phyloP scores from a whole-genome alignment of 2,888 invertebrate genomes.

The Seira sanloemensis region DNA sequence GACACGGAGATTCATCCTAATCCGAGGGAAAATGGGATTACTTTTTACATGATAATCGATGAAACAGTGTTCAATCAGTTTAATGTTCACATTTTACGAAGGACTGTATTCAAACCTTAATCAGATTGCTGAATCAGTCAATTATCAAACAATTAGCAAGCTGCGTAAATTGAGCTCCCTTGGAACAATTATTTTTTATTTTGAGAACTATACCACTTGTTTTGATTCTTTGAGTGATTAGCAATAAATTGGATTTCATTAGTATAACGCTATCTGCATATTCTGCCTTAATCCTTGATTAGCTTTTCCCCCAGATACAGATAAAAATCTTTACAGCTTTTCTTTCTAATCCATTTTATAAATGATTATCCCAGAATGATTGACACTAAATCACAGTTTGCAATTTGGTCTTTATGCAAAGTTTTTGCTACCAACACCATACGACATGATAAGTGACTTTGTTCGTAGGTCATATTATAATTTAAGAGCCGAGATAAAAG shows the following conservation, averaged over 20 bases:
- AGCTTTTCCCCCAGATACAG: not conserved
- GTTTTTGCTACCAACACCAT: not conserved
- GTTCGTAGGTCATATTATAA: not conserved
- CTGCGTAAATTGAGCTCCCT: no score
- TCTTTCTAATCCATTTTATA: conserved; percentile 8
- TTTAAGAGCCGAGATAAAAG: not conserved
- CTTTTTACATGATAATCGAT: no score
- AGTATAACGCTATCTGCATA: not conserved
- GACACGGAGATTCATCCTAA: no score
- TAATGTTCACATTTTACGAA: no score
- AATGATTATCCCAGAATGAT: not conserved
- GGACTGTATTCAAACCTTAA: no score
- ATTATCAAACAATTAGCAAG: no score
- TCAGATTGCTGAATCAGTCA: no score
- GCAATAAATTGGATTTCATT: conserved; percentile 3
- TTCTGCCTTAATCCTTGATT: not conserved
- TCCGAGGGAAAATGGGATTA: no score
- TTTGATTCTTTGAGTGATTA: not conserved
- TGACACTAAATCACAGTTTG: not conserved
- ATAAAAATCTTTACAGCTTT: not conserved
- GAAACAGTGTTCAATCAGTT: no score
- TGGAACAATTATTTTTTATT: not conserved
- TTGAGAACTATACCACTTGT: not conserved
- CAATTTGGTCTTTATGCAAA: not conserved
- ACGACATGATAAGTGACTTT: not conserved